Evolutionary conservation across 2,797 vertebrate species (phyloP), one percentile per base, ranked within the genome.

Genomic region (Oreonectes daqikongensis): DNA sequence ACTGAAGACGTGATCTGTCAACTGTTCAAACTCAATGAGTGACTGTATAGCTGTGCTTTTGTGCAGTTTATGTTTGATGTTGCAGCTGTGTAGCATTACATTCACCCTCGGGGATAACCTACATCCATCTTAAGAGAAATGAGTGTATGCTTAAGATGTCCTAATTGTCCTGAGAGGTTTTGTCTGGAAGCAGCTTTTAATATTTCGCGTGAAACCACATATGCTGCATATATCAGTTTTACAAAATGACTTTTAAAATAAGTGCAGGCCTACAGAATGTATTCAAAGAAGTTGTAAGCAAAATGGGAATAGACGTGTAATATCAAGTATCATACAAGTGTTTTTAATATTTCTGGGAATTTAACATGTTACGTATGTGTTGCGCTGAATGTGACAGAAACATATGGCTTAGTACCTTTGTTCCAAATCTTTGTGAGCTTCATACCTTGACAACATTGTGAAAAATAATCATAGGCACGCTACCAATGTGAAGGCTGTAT

Each of bases 41-140:
- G 14, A 57, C 63, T 69, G 42, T 53, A 70, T 70, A 14, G 32
- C 9, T 42, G 20, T 67, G 28, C 52, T 69, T 69, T 77, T 70
- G 68, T 30, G 35, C 24, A 44, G 18, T 12, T 22, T 52, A 63
- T 70, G 75, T 77, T 64, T 77, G 75, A 77, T 55, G 59, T 64
- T 53, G 75, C 75, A 77, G 75, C 67, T 70, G 67, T 61, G 64
- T 77, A 52, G 44, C 46, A 64, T 22, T 77, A 70, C 35, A 70
- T 77, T 30, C 35, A 35, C 46, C 67, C 48, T 77, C 48, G 30
- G 75, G 67, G 42, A 52, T 40, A 57, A 38, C 30, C 17, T 63
- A 42, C 32, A 40, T 75, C 35, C n/a, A 48, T 48, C 40, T 26
- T 10, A 59, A 8, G 15, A 17, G 28, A 26, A 67, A 75, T 75